Evolutionary conservation across 1,140 invertebrate genomes (phyloP), one percentile per base, ranked within the genome.

Genomic region (Propsilocerus akamusi): DNA sequence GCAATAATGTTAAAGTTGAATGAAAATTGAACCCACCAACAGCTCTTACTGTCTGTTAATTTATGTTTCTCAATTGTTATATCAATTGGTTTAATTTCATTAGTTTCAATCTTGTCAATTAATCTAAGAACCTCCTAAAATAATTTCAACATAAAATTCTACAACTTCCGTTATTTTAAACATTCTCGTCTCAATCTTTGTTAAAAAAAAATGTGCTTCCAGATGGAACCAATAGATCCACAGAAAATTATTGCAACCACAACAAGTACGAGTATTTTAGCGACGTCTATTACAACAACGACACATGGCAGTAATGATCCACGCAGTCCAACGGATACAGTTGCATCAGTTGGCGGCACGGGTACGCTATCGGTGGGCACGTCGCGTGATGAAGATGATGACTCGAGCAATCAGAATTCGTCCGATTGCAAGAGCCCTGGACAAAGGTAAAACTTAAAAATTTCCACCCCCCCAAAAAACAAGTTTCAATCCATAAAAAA

Each of bases 371-470:
- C 72, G 50, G 55, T 72, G 59, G 64, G 69, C 51, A 75, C 73
- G 4, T 73, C 71, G 23, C 62, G 72, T 48, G 72, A 76, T 50
- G 71, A 71, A 53, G 74, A 77, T 50, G 74, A 77, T 50, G 73
- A 75, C 55, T 75, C 73, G 47, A 77, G 75, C 57, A 76, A 73
- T 57, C 74, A 73, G 52, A 71, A 70, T 53, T 76, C 76, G 56
- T 76, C 73, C 47, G 75, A 77, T 54, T 72, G 72, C 65, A 78
- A 78, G 55, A 78, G 76, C 60, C 73, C 76, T 22, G 75, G 71
- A 56, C 72, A 77, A 61, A 74, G 75, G 76, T 78, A 59, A 60
- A 59, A n/a, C n/a, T n/a, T n/a, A n/a, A n/a, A n/a, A n/a, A n/a
- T n/a, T n/a, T n/a, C n/a, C n/a, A n/a, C n/a, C n/a, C n/a, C n/a